Conservation (phyloP, 2,797 vertebrate genomes). For the Falco berigora region DNA sequence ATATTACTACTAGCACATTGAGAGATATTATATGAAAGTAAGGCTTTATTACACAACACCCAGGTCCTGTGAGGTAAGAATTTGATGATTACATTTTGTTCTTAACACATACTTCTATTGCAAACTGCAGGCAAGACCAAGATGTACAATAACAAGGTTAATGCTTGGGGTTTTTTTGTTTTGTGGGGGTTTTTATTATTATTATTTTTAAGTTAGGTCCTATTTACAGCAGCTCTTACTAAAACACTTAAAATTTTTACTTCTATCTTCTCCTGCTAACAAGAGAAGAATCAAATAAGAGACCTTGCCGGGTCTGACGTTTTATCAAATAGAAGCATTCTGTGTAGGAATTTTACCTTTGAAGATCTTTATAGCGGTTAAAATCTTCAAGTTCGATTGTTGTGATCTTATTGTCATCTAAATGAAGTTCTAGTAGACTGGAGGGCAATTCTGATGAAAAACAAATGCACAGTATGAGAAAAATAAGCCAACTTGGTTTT, state of each 20-base stretch:
- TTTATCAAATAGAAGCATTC: not conserved
- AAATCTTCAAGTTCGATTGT: slow-evolving; percentile 92
- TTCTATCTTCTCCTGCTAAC: not conserved
- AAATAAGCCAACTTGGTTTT: not conserved
- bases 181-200: not conserved
- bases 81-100: not conserved
- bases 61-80: not conserved
- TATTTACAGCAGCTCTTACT: not conserved
- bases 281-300: not conserved
- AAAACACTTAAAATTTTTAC: not conserved
- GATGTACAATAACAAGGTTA: not conserved
- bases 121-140: not conserved
- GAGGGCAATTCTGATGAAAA: slow-evolving; percentile 77
- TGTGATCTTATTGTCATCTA: slow-evolving; percentile 93
- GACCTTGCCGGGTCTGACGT: not conserved
- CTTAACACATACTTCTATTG: not conserved
- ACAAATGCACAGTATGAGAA: not conserved
- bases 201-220: not conserved
- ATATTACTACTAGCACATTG: not conserved
- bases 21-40: not conserved
- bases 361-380: slow-evolving; percentile 88
- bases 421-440: slow-evolving; percentile 86
- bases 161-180: not conserved
- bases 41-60: not conserved
- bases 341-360: slow-evolving; percentile 76